phyloP scores from a whole-genome alignment of 2,113 vertebrate species.

The Onychostruthus taczanowskii region DNA sequence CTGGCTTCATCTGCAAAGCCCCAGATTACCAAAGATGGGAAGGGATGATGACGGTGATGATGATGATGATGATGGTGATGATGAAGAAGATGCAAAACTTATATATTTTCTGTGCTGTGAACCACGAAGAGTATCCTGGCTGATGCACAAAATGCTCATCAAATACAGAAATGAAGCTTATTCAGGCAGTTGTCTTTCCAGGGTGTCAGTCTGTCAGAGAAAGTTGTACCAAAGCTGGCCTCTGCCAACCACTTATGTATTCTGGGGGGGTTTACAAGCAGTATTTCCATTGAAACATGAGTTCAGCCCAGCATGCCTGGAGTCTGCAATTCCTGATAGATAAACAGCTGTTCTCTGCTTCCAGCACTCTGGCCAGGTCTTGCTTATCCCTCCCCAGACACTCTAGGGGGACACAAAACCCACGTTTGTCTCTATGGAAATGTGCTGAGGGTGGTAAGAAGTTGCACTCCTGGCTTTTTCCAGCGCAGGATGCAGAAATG shows the following conservation, averaged over 20 bases:
- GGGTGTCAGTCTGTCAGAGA: neutral
- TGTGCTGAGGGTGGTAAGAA: neutral
- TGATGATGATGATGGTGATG: neutral
- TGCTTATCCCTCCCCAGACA: neutral
- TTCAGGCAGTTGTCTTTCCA: neutral
- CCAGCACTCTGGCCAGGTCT: neutral
- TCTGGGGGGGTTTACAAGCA: neutral
- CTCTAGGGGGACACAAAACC: neutral
- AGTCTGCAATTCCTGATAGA: neutral
- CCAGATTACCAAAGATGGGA: neutral
- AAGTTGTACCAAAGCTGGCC: neutral
- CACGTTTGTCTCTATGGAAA: neutral
- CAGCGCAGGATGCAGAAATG: neutral
- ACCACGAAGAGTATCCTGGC: neutral
- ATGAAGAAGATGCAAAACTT: neutral
- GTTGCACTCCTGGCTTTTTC: neutral
- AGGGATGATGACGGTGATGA: neutral
- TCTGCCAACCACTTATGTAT: neutral
- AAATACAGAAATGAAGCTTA: neutral
- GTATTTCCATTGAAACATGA: neutral
- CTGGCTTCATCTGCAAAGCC: neutral
- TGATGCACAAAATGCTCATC: neutral
- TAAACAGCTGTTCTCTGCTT: neutral
- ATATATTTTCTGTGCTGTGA: neutral
- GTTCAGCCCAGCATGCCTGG: neutral